A percentile compares a stretch with the other conserved stretches of the same genome.
Conservation (phyloP, 1,140 invertebrate species). For the Streblospio benedicti region DNA sequence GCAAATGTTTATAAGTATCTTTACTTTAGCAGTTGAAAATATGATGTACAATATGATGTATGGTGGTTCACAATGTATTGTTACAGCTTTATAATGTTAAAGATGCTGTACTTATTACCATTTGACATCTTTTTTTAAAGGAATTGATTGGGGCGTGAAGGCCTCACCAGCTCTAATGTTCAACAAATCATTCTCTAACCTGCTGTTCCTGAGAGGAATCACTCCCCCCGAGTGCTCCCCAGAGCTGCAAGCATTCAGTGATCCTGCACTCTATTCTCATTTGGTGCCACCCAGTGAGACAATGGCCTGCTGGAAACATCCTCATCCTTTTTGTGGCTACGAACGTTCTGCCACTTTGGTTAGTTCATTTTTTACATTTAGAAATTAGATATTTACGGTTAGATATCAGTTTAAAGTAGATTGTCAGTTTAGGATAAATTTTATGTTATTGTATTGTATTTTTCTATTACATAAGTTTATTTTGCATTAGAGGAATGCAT, state of each 20-base stretch:
- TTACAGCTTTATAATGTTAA: not conserved
- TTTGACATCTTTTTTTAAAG: constrained; percentile 22
- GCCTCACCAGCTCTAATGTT: constrained; percentile 16
- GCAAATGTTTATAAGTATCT: not conserved
- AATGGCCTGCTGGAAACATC: constrained; percentile 26
- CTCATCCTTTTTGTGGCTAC: constrained; percentile 34
- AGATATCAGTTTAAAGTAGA: no score
- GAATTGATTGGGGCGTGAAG: constrained; percentile 42
- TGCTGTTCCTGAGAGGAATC: constrained; percentile 38
- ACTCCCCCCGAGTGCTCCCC: constrained; percentile 27
- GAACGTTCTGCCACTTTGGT: constrained; percentile 39
- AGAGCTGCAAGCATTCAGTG: constrained; percentile 27
- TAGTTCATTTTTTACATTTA: no score
- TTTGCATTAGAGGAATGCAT: no score
- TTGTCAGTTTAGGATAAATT: no score
- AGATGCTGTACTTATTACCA: not conserved
- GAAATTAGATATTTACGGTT: no score
- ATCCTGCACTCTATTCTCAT: constrained; percentile 32
- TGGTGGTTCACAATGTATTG: not conserved
- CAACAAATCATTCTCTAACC: constrained; percentile 35
- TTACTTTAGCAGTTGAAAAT: not conserved
- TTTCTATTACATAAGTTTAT: no score
- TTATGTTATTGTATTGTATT: no score
- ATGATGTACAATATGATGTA: not conserved
- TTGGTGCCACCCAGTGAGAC: constrained; percentile 31